A percentile compares a stretch with the other conserved stretches of the same genome.
Evolutionary conservation across 2,888 invertebrate genomes (phyloP).

Genomic region (Tromatobia lineatoria): DNA sequence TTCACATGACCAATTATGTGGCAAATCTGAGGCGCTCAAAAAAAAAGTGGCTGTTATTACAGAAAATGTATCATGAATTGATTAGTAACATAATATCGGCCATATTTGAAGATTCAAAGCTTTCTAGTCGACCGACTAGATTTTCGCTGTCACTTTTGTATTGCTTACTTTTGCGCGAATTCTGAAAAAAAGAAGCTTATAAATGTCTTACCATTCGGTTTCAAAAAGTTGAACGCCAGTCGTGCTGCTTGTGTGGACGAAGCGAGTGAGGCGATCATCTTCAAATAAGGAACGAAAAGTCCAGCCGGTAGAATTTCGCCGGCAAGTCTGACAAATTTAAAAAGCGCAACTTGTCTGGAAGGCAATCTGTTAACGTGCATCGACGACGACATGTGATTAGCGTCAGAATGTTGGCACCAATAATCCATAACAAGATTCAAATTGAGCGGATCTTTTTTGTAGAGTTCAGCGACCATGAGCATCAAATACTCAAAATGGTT

Average conservation of each 20-base stretch:
- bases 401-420: constrained; percentile 90
- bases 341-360: constrained; percentile 92
- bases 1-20: too few species aligned
- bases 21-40: too few species aligned
- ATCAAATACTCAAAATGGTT: constrained; percentile 95
- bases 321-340: constrained; percentile 96
- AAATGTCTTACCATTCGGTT: constrained; percentile 87
- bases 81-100: too few species aligned
- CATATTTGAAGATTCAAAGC: too few species aligned
- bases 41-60: too few species aligned
- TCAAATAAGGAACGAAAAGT: constrained; percentile 94
- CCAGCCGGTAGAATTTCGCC: constrained; percentile 94
- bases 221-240: constrained; percentile 92
- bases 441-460: constrained; percentile 90
- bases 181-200: background rate
- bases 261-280: constrained; percentile 94
- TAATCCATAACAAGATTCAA: constrained; percentile 92
- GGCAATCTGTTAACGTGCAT: constrained; percentile 83
- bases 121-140: too few species aligned
- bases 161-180: background rate
- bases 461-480: constrained; percentile 92
- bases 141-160: too few species aligned
- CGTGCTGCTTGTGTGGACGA: constrained; percentile 92
- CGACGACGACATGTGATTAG: constrained; percentile 83
- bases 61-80: too few species aligned